phyloP scores from a whole-genome alignment of 2,888 invertebrate species.

The Keiferia lycopersicella region DNA sequence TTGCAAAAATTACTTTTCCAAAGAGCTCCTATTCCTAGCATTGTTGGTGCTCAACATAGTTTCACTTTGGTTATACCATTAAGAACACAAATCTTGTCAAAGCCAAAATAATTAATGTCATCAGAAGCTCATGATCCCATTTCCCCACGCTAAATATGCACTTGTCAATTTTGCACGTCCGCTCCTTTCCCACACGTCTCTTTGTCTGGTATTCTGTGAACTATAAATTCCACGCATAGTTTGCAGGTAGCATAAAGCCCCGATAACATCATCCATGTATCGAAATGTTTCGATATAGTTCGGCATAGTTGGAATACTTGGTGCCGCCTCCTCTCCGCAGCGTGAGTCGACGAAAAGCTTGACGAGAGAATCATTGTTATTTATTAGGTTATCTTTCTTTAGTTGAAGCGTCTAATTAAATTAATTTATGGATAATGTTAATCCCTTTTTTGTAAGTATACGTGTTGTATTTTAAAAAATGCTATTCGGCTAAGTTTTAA shows the following conservation, averaged over 20 bases:
- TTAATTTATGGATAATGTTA: constrained; percentile 18
- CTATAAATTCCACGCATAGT: constrained; percentile 40
- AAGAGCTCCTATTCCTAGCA: not conserved
- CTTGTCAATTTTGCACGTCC: constrained; percentile 25
- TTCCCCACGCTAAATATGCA: not conserved
- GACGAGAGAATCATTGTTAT: constrained; percentile 29
- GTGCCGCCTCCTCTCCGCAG: constrained; percentile 30
- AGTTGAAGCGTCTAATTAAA: constrained; percentile 20
- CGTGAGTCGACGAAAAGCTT: constrained; percentile 40
- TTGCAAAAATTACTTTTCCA: too few relatives aligned
- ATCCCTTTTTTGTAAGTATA: not conserved
- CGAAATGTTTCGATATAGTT: constrained; percentile 30
- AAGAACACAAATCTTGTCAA: not conserved
- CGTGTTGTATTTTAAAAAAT: not conserved
- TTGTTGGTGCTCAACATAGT: not conserved
- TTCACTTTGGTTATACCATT: not conserved
- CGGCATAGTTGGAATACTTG: constrained; percentile 50
- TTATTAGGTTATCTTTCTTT: constrained; percentile 23
- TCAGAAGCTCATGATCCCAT: not conserved
- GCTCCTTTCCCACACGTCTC: constrained; percentile 20
- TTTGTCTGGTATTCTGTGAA: constrained; percentile 24
- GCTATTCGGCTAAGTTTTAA: not conserved
- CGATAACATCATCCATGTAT: constrained; percentile 39
- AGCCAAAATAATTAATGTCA: constrained; percentile 3
- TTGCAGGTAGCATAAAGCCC: constrained; percentile 55